phyloP scores from a whole-genome alignment of 2,113 vertebrate genomes.

The Onychostruthus taczanowskii region DNA sequence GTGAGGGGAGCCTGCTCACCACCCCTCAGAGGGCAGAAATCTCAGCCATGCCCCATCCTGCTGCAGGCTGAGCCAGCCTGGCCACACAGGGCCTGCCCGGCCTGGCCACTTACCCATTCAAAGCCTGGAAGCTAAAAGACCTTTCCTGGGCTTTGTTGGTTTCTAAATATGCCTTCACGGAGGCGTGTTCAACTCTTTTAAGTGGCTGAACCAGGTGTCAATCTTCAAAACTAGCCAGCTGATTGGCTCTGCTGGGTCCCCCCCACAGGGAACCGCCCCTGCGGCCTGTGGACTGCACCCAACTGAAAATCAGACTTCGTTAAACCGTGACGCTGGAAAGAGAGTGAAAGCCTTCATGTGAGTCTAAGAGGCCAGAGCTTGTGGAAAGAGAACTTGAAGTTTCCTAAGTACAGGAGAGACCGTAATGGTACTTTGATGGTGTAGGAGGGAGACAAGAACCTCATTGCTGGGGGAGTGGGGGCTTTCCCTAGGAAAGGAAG shows the following conservation, averaged over 20 bases:
- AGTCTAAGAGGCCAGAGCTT: background rate
- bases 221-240: background rate
- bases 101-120: rapidly evolving
- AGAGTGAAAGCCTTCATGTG: background rate
- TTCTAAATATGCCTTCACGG: background rate
- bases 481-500: background rate
- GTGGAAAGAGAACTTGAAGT: too few relatives aligned
- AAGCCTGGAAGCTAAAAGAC: background rate
- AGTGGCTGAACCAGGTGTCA: background rate
- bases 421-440: background rate
- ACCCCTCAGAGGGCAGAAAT: background rate
- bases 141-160: rapidly evolving
- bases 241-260: background rate
- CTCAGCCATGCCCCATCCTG: background rate
- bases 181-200: background rate
- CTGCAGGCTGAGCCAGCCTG: rapidly evolving
- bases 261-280: background rate
- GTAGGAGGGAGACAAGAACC: background rate
- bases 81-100: too few relatives aligned
- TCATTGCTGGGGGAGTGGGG: too few relatives aligned
- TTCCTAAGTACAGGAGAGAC: background rate
- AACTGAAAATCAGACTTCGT: background rate
- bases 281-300: rapidly evolving
- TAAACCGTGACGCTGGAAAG: background rate
- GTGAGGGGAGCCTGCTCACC: too few relatives aligned